phyloP scores from a whole-genome alignment of 2,113 vertebrate genomes.

The Centropristis striata region DNA sequence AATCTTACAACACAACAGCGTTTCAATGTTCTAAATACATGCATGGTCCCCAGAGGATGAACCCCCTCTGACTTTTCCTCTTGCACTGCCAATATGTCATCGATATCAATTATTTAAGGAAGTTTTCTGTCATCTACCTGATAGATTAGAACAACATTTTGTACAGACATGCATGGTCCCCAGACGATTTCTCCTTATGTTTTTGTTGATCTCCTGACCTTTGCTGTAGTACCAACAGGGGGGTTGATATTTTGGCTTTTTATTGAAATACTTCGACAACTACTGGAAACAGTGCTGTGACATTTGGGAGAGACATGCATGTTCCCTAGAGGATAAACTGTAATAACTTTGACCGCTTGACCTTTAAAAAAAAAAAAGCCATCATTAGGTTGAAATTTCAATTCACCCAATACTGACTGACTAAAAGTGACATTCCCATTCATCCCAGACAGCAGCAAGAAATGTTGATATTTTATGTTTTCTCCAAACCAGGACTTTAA shows the following conservation, averaged over 20 bases:
- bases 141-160: not conserved
- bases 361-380: too few species aligned
- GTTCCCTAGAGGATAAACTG: slow-evolving; percentile 1
- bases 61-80: not conserved
- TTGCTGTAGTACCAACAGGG: not conserved
- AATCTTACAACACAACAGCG: not conserved
- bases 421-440: too few species aligned
- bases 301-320: not conserved
- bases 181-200: not conserved
- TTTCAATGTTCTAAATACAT: not conserved
- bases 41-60: not conserved
- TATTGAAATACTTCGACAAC: not conserved
- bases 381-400: not conserved
- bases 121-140: not conserved
- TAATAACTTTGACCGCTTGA: slow-evolving; percentile 1
- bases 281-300: not conserved
- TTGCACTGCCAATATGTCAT: not conserved
- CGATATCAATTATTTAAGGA: not conserved
- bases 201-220: not conserved
- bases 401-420: not conserved
- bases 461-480: too few species aligned
- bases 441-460: too few species aligned
- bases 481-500: too few species aligned
- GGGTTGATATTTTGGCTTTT: not conserved
- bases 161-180: not conserved